Evolutionary conservation across 2,113 vertebrate species (phyloP).

Genomic region (Psammodynastes pulverulentus): DNA sequence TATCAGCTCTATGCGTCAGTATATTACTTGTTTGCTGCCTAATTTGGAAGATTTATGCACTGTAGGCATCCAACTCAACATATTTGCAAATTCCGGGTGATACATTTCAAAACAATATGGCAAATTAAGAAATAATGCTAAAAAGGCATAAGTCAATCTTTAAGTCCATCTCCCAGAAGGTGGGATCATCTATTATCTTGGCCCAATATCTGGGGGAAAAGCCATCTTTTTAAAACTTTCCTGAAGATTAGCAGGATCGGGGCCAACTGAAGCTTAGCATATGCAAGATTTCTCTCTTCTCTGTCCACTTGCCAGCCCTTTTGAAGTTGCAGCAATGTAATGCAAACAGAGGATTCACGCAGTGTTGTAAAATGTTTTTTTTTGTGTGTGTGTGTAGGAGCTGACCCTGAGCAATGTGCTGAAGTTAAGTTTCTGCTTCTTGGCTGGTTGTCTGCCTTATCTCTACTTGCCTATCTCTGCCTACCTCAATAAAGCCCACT

Average conservation of each 20-base stretch:
- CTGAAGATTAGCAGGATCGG: not conserved
- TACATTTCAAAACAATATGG: not conserved
- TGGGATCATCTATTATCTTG: not conserved
- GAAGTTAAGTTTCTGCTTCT: slow-evolving; percentile 78
- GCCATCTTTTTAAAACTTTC: not conserved
- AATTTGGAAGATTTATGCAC: not conserved
- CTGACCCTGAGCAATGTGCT: slow-evolving; percentile 71
- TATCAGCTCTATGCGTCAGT: slow-evolving; percentile 69
- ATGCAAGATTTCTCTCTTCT: not conserved
- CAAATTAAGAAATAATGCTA: not conserved
- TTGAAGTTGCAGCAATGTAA: slow-evolving; percentile 61
- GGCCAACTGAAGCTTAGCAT: not conserved
- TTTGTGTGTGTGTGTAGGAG: slow-evolving; percentile 75
- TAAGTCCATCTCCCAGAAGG: not conserved
- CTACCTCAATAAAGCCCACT: slow-evolving; percentile 83
- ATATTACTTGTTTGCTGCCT: slow-evolving; percentile 59
- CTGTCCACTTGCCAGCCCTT: not conserved
- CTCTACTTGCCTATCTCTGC: slow-evolving; percentile 89
- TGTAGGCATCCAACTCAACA: not conserved
- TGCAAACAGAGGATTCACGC: slow-evolving; percentile 58
- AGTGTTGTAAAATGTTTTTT: slow-evolving; percentile 52
- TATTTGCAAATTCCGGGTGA: not conserved
- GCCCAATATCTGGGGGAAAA: not conserved
- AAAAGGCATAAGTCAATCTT: not conserved
- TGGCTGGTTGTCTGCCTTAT: slow-evolving; percentile 86